phyloP scores from a whole-genome alignment of 2,888 invertebrate genomes.

The Apamea crenata region DNA sequence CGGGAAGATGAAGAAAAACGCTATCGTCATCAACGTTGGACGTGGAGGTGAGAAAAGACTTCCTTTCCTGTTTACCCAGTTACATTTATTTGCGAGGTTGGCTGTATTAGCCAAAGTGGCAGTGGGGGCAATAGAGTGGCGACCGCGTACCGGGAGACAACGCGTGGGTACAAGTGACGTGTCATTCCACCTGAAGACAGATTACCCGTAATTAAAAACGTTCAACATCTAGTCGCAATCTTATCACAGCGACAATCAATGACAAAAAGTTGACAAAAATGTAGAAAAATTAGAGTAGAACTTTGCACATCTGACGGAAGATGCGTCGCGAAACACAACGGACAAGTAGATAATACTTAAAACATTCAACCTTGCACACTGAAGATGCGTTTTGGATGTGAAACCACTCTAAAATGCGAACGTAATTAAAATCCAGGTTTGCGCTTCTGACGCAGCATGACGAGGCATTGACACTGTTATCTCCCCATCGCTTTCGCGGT shows the following conservation, averaged over 20 bases:
- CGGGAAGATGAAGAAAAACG: constrained; percentile 95
- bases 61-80: background rate
- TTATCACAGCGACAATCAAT: background rate
- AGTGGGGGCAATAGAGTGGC: too few species aligned
- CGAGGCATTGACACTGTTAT: background rate
- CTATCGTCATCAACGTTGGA: constrained; percentile 96
- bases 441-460: too few species aligned
- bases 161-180: background rate
- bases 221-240: background rate
- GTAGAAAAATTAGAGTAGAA: too few species aligned
- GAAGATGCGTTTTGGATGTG: too few species aligned
- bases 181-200: background rate
- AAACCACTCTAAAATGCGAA: background rate
- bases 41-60: constrained; percentile 91
- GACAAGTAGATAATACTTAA: too few species aligned
- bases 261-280: background rate
- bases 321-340: too few species aligned
- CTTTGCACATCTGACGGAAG: too few species aligned
- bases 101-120: background rate
- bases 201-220: background rate
- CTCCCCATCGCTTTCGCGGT: background rate
- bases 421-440: background rate
- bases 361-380: too few species aligned
- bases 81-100: background rate
- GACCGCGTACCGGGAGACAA: background rate